These are phyloP conservation scores for Syngnathus scovelli DNA, from an alignment of 2,113 vertebrate genomes.

Conservation along the genomic window DNA sequence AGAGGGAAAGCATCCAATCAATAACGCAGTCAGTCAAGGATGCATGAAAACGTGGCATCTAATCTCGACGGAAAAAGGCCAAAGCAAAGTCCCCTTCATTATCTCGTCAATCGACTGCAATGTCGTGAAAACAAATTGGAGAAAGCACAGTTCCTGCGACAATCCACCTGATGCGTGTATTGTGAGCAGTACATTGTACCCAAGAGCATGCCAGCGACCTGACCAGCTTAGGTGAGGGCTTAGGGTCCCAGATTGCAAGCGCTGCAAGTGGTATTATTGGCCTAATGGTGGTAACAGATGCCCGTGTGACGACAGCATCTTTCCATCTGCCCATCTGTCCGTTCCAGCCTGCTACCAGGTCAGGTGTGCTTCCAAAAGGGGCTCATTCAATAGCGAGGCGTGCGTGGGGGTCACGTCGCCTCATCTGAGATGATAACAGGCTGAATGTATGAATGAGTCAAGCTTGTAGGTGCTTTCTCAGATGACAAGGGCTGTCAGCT, in stretches of 20 bases:
- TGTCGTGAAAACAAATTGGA: conserved; percentile 16
- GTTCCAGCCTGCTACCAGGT: conserved; percentile 37
- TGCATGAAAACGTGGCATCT: conserved; percentile 12
- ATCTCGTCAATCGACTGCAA: conserved; percentile 22
- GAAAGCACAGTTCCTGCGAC: conserved; percentile 23
- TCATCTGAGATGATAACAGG: conserved; percentile 21
- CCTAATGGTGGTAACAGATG: conserved; percentile 70
- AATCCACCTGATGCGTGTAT: conserved; percentile 30
- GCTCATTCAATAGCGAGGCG: conserved; percentile 32
- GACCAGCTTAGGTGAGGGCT: conserved; percentile 61
- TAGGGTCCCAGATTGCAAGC: conserved; percentile 62
- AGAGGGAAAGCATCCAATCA: conserved; percentile 10
- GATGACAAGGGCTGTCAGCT: conserved; percentile 41
- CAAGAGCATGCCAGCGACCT: conserved; percentile 41
- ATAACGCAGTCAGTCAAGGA: conserved; percentile 5
- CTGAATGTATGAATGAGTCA: conserved; percentile 9
- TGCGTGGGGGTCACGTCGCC: conserved; percentile 29
- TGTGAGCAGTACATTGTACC: conserved; percentile 36
- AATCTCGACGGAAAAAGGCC: conserved; percentile 14
- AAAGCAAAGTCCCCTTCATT: conserved; percentile 28
- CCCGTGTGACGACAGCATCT: conserved; percentile 66
- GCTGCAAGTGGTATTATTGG: conserved; percentile 70
- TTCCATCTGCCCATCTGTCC: conserved; percentile 64
- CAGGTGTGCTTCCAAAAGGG: conserved; percentile 64
- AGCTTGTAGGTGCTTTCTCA: conserved; percentile 26